Evolutionary conservation across 2,888 invertebrate genomes (phyloP).

Genomic region (Acleris holmiana): DNA sequence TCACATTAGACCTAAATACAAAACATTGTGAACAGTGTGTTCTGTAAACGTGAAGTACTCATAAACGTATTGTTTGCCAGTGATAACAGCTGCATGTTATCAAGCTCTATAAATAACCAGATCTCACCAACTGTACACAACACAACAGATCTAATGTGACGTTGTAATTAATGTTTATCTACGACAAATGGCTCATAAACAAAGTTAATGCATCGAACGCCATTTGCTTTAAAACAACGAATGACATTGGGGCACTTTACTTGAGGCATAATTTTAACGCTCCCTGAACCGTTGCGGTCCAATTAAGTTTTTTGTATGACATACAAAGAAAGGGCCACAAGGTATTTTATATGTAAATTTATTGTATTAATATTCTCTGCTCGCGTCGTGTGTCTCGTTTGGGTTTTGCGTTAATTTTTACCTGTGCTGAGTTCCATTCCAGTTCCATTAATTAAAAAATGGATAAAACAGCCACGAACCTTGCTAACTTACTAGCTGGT

Average conservation of each 20-base stretch:
- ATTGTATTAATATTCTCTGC: slow-evolving; percentile 12
- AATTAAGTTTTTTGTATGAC: slow-evolving; percentile 11
- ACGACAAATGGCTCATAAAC: slow-evolving; percentile 23
- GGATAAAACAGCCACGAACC: too few relatives aligned
- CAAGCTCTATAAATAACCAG: slow-evolving; percentile 65
- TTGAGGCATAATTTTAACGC: slow-evolving; percentile 10
- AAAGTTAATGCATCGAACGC: slow-evolving; percentile 14
- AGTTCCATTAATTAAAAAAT: neutral
- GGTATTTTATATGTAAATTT: slow-evolving; percentile 14
- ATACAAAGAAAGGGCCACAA: slow-evolving; percentile 15
- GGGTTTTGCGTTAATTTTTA: slow-evolving; percentile 1
- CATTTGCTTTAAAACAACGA: slow-evolving; percentile 8
- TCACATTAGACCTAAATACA: slow-evolving; percentile 16
- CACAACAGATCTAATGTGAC: slow-evolving; percentile 34
- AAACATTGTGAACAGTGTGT: slow-evolving; percentile 16
- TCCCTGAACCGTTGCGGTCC: slow-evolving; percentile 11
- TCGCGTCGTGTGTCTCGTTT: neutral
- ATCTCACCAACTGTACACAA: slow-evolving; percentile 32
- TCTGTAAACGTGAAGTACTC: slow-evolving; percentile 19
- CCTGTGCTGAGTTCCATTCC: neutral
- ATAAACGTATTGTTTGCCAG: slow-evolving; percentile 63
- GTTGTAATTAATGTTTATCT: slow-evolving; percentile 28
- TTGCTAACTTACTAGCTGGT: too few relatives aligned
- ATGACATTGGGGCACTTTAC: slow-evolving; percentile 14
- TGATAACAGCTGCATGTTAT: slow-evolving; percentile 70